These are phyloP conservation scores for Dendroctonus ponderosae DNA, from an alignment of 1,140 invertebrate species.

Conservation along the genomic window DNA sequence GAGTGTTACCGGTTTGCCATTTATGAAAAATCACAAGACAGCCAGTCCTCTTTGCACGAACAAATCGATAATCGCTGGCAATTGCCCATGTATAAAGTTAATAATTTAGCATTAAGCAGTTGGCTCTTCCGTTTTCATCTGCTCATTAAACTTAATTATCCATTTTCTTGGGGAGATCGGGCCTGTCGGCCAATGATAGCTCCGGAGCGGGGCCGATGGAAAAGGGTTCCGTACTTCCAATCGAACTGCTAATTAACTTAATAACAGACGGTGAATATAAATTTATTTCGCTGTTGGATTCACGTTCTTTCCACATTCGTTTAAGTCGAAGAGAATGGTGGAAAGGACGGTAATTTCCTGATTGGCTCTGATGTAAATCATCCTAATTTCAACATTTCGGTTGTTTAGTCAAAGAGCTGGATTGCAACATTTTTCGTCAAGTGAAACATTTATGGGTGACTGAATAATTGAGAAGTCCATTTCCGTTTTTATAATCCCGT, in stretches of 20 bases:
- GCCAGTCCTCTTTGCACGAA: constrained; percentile 1
- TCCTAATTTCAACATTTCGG: too few species aligned
- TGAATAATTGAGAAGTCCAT: too few species aligned
- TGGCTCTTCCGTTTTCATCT: constrained; percentile 13
- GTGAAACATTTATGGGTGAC: too few species aligned
- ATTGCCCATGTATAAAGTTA: constrained; percentile 25
- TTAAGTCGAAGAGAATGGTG: too few species aligned
- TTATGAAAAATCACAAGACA: constrained; percentile 12
- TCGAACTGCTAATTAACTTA: constrained; percentile 29
- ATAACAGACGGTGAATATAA: constrained; percentile 16
- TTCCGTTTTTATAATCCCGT: background rate
- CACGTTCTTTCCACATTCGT: too few species aligned
- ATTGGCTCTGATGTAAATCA: too few species aligned
- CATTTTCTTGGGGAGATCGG: constrained; percentile 19
- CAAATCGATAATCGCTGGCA: constrained; percentile 25
- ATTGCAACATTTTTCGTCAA: too few species aligned
- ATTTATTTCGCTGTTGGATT: constrained; percentile 17
- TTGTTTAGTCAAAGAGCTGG: too few species aligned
- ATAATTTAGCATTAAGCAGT: constrained; percentile 29
- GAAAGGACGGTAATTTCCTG: too few species aligned
- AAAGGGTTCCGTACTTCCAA: constrained; percentile 18
- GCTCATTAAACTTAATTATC: constrained; percentile 25
- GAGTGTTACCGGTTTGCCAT: background rate
- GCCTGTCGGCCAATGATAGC: constrained; percentile 8
- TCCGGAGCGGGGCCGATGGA: constrained; percentile 4